Evolutionary conservation across 1,140 invertebrate species (phyloP).

Genomic region (Oedothorax gibbosus): DNA sequence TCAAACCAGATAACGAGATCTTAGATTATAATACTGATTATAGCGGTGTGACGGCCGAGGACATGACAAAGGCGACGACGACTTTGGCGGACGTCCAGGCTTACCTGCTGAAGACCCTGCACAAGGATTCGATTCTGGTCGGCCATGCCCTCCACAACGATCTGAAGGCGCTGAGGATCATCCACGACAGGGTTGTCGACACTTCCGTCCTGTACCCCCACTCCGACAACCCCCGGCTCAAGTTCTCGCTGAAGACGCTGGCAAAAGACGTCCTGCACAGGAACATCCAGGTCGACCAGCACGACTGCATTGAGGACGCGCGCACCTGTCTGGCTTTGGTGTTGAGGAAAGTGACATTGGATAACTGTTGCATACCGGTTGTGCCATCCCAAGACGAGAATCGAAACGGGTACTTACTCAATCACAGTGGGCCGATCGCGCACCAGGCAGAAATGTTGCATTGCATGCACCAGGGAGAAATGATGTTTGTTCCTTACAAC

Average conservation of each 20-base stretch:
- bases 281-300: slow-evolving; percentile 81
- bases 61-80: slow-evolving; percentile 77
- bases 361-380: no score
- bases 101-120: slow-evolving; percentile 87
- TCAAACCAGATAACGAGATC: slow-evolving; percentile 82
- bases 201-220: slow-evolving; percentile 96
- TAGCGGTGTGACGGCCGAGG: slow-evolving; percentile 87
- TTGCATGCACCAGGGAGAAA: no score
- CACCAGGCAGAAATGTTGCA: no score
- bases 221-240: slow-evolving; percentile 88
- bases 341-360: neutral
- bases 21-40: slow-evolving; percentile 91
- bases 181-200: slow-evolving; percentile 92
- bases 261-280: slow-evolving; percentile 88
- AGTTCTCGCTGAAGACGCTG: slow-evolving; percentile 87
- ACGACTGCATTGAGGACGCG: slow-evolving; percentile 34
- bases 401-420: no score
- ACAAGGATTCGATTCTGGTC: slow-evolving; percentile 89
- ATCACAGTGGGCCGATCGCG: no score
- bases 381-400: no score
- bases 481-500: no score
- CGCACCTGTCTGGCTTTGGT: neutral
- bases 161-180: slow-evolving; percentile 89
- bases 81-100: slow-evolving; percentile 88
- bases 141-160: slow-evolving; percentile 98